Conservation (phyloP, 2,888 invertebrate genomes). For the Tetanocera ferruginea region DNA sequence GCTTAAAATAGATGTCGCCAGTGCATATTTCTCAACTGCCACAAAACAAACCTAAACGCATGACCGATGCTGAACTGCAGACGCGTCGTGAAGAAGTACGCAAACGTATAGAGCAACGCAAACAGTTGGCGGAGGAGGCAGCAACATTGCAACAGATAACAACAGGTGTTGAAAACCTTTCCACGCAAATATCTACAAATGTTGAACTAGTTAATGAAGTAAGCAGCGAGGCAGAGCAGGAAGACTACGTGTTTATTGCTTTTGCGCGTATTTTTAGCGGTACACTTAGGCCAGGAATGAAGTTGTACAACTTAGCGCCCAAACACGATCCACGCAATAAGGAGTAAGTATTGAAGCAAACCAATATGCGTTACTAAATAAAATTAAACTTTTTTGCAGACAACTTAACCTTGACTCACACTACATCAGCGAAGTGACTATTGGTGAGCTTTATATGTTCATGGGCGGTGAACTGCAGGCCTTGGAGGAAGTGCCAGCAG, state of each 20-base stretch:
- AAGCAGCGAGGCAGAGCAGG: slow-evolving; percentile 52
- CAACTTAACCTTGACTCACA: slow-evolving; percentile 56
- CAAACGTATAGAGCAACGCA: slow-evolving; percentile 75
- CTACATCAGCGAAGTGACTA: slow-evolving; percentile 68
- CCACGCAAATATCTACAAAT: slow-evolving; percentile 43
- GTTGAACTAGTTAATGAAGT: neutral
- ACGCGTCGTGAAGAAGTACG: slow-evolving; percentile 78
- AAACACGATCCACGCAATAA: slow-evolving; percentile 84
- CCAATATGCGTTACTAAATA: neutral
- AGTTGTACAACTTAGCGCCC: slow-evolving; percentile 86
- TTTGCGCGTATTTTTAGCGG: slow-evolving; percentile 96
- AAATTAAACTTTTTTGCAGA: slow-evolving; percentile 33
- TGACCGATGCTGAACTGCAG: slow-evolving; percentile 82
- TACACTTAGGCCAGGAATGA: slow-evolving; percentile 80
- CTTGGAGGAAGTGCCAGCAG: slow-evolving; percentile 86
- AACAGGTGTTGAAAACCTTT: slow-evolving; percentile 57
- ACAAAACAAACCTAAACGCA: slow-evolving; percentile 82
- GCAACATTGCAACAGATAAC: slow-evolving; percentile 54
- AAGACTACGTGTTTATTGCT: slow-evolving; percentile 82
- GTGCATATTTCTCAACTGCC: slow-evolving; percentile 82
- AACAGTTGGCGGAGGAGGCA: slow-evolving; percentile 53
- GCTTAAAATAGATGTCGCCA: slow-evolving; percentile 81
- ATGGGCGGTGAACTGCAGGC: slow-evolving; percentile 93
- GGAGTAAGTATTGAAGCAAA: slow-evolving; percentile 54
- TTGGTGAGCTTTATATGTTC: slow-evolving; percentile 86